phyloP scores from a whole-genome alignment of 2,888 invertebrate genomes.

The Odontomyia ornata region DNA sequence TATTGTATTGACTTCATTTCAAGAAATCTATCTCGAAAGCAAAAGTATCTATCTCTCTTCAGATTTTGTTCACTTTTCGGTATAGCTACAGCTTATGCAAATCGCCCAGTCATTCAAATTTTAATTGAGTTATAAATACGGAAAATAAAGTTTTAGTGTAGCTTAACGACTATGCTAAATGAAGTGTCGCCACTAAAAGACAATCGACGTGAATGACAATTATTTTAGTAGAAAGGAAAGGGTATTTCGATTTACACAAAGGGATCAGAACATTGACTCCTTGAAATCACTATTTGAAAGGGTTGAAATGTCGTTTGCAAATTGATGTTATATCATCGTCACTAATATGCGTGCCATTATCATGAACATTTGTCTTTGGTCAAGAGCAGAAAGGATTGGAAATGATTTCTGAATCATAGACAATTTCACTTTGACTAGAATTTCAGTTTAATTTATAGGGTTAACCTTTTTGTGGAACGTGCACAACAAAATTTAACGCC shows the following conservation, averaged over 20 bases:
- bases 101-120: constrained; percentile 49
- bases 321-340: constrained; percentile 33
- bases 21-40: too few species aligned
- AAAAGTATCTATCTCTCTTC: too few species aligned
- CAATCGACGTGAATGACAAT: constrained; percentile 31
- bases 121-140: constrained; percentile 49
- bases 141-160: constrained; percentile 51
- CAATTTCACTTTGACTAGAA: neutral
- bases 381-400: neutral
- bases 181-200: constrained; percentile 47
- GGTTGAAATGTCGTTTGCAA: constrained; percentile 17
- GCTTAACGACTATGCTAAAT: constrained; percentile 49
- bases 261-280: neutral
- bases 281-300: neutral
- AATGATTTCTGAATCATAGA: neutral
- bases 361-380: constrained; percentile 29
- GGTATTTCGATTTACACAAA: neutral
- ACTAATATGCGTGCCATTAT: neutral
- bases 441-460: neutral
- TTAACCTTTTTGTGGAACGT: neutral
- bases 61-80: too few species aligned
- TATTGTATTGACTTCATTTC: too few species aligned
- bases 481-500: too few species aligned
- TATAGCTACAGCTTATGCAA: constrained; percentile 42
- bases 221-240: constrained; percentile 3